Evolutionary conservation across 2,113 vertebrate species (phyloP).

Genomic region (Condylura cristata): DNA sequence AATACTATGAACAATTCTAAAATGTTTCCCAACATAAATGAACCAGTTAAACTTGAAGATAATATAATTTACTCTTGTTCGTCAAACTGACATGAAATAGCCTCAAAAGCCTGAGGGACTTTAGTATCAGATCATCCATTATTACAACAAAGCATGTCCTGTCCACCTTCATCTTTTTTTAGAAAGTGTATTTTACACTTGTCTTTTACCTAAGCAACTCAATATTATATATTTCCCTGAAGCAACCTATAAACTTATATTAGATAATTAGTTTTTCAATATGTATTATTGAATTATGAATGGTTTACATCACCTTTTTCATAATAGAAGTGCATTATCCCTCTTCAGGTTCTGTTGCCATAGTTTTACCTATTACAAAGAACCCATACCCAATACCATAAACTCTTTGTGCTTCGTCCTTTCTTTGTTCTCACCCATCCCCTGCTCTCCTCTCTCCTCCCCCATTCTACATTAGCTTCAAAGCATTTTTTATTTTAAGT

Average conservation of each 20-base stretch:
- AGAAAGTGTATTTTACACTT: conserved; percentile 74
- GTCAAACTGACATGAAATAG: conserved; percentile 61
- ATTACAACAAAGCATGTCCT: conserved; percentile 63
- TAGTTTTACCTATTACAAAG: too few relatives aligned
- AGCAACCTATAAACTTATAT: conserved; percentile 71
- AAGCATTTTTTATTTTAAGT: too few relatives aligned
- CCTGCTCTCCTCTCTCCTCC: too few relatives aligned
- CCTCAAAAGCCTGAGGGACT: conserved; percentile 44
- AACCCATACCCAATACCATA: too few relatives aligned
- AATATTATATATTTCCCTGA: conserved; percentile 60
- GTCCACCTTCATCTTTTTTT: conserved; percentile 55
- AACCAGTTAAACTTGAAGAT: conserved; percentile 37
- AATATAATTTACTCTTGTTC: conserved; percentile 74
- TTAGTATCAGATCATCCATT: conserved; percentile 65
- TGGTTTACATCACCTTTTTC: too few relatives aligned
- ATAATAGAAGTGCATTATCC: too few relatives aligned
- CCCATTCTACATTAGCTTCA: too few relatives aligned
- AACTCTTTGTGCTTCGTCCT: too few relatives aligned
- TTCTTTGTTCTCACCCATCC: too few relatives aligned
- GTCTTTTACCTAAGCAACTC: conserved; percentile 70
- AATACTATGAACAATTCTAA: not conserved
- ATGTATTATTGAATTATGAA: too few relatives aligned
- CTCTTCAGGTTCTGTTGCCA: too few relatives aligned
- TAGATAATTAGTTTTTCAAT: conserved; percentile 58
- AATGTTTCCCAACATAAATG: conserved; percentile 27